These are phyloP conservation scores for Otocyon megalotis DNA, from an alignment of 2,113 vertebrate genomes.

Conservation along the genomic window DNA sequence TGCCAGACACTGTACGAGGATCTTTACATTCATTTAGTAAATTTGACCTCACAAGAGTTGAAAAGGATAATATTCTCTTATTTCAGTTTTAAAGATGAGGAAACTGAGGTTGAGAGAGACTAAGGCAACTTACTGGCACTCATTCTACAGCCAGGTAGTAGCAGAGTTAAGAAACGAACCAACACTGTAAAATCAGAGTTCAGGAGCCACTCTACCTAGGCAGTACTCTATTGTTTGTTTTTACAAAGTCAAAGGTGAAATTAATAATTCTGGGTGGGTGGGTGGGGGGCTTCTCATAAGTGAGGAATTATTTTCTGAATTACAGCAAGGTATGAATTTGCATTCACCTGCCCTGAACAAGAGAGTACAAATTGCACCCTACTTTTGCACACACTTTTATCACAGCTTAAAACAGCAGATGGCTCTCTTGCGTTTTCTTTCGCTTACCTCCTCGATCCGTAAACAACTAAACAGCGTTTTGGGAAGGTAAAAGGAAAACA, in stretches of 20 bases:
- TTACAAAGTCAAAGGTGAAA: neutral
- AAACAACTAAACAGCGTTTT: constrained; percentile 85
- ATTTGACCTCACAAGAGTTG: neutral
- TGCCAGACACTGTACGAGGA: neutral
- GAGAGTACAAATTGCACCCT: constrained; percentile 28
- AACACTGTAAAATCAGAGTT: neutral
- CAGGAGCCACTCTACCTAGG: neutral
- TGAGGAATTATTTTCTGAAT: constrained; percentile 23
- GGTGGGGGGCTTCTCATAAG: neutral
- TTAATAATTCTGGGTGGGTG: neutral
- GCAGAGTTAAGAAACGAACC: neutral
- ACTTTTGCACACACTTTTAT: constrained; percentile 85
- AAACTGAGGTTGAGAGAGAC: neutral
- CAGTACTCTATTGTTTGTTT: neutral
- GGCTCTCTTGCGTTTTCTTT: constrained; percentile 98
- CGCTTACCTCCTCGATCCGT: constrained; percentile 79
- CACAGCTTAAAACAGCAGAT: constrained; percentile 96
- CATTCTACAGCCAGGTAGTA: neutral
- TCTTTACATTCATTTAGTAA: neutral
- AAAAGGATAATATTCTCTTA: neutral
- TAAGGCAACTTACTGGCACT: neutral
- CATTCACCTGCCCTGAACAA: neutral
- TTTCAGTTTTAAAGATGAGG: neutral
- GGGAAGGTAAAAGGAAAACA: constrained; percentile 67
- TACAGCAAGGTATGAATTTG: neutral